A percentile compares a stretch with the other conserved stretches of the same genome.
phyloP scores from a whole-genome alignment of 2,888 invertebrate species.

The Campoletis raptor region DNA sequence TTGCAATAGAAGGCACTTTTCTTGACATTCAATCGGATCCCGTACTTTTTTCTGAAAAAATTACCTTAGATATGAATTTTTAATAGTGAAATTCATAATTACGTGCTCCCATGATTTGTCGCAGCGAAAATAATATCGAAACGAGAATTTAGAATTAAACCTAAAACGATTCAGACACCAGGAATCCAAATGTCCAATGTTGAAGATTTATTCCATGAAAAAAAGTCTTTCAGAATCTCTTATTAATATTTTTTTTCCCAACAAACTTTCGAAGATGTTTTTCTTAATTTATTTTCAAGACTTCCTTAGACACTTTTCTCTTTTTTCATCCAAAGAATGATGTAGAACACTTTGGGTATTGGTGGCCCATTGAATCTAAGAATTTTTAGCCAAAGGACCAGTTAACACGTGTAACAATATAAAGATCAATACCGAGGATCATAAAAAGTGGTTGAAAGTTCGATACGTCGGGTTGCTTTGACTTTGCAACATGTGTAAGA shows the following conservation, averaged over 20 bases:
- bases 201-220: background rate
- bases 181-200: too few species aligned
- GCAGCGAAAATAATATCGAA: too few species aligned
- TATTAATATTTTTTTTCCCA: background rate
- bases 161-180: too few species aligned
- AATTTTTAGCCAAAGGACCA: background rate
- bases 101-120: too few species aligned
- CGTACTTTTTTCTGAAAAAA: too few species aligned
- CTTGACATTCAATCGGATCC: too few species aligned
- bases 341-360: background rate
- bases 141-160: too few species aligned
- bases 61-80: too few species aligned
- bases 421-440: background rate
- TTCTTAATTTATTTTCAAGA: background rate
- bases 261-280: background rate
- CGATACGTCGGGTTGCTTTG: constrained; percentile 45
- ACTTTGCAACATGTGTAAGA: constrained; percentile 5
- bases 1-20: background rate
- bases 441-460: background rate
- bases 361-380: background rate
- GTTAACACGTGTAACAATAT: constrained; percentile 14
- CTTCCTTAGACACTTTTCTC: background rate
- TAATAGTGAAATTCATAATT: too few species aligned
- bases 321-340: background rate
- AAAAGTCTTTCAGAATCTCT: background rate